phyloP scores from a whole-genome alignment of 1,140 invertebrate species.

The Procambarus virginalis region DNA sequence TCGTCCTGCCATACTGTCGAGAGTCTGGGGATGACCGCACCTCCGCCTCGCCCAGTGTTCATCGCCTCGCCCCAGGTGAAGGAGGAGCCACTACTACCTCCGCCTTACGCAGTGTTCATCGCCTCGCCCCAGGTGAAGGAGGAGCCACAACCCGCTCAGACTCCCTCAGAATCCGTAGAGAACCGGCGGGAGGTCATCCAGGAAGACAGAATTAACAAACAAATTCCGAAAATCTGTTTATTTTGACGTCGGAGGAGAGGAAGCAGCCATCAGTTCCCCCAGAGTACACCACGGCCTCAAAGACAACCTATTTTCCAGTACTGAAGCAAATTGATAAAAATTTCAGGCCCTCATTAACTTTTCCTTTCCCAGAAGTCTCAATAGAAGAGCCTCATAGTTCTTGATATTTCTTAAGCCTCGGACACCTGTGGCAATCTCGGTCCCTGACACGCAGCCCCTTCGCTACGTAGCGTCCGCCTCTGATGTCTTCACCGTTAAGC shows the following conservation, averaged over 20 bases:
- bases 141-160: neutral
- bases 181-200: neutral
- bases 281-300: neutral
- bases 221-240: slow-evolving; percentile 16
- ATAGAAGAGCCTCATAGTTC: neutral
- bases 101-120: neutral
- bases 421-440: neutral
- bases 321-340: neutral
- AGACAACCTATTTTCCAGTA: neutral
- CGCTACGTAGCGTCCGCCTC: neutral
- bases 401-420: neutral
- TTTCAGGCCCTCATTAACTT: slow-evolving; percentile 36
- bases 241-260: slow-evolving; percentile 1
- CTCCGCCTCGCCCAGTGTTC: neutral
- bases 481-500: slow-evolving; percentile 18
- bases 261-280: neutral
- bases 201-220: neutral
- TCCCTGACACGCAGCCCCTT: slow-evolving; percentile 17
- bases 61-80: no score
- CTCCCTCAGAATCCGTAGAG: neutral
- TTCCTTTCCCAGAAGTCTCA: slow-evolving; percentile 23
- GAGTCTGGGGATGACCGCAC: neutral
- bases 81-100: no score
- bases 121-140: neutral
- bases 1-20: neutral